Percentiles rank a stretch among this genome's conserved stretches.
These are phyloP conservation scores for Zoanthus sansibaricus DNA, from an alignment of 92 coral and sea anemone genomes.

Conservation along the genomic window DNA sequence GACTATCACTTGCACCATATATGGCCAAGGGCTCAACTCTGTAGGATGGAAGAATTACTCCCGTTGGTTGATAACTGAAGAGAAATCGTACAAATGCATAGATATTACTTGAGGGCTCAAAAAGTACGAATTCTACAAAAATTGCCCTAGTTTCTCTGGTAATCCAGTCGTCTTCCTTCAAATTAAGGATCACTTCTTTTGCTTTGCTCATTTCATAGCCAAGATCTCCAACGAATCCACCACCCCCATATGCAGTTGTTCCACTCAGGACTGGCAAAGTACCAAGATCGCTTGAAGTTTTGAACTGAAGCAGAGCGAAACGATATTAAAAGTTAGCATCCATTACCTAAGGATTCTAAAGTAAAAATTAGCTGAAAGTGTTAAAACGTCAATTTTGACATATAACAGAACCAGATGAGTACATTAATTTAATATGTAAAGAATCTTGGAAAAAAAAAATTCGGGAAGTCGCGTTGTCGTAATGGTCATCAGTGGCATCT, in stretches of 20 bases:
- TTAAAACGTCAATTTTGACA: no score
- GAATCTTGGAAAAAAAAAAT: no score
- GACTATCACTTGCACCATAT: slow-evolving; percentile 61
- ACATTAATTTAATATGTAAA: no score
- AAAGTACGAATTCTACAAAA: slow-evolving; percentile 44
- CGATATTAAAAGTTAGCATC: no score
- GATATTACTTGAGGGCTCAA: slow-evolving; percentile 55
- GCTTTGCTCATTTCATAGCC: slow-evolving; percentile 45
- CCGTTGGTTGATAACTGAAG: slow-evolving; percentile 76
- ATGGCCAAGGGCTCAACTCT: slow-evolving; percentile 74
- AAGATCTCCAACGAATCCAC: slow-evolving; percentile 40
- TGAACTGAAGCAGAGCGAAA: slow-evolving; percentile 1
- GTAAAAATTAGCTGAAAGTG: no score
- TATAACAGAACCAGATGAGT: no score
- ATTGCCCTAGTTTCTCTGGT: slow-evolving; percentile 45
- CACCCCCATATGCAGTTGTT: slow-evolving; percentile 33
- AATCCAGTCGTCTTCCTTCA: slow-evolving; percentile 44
- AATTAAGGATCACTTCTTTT: slow-evolving; percentile 25
- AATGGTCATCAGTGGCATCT: no score
- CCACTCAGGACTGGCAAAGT: slow-evolving; percentile 20
- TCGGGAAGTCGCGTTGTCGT: no score
- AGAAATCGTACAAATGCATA: slow-evolving; percentile 68
- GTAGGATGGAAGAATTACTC: slow-evolving; percentile 61
- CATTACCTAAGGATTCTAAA: no score
- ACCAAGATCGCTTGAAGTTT: slow-evolving; percentile 20